Conservation (phyloP, 1,140 invertebrate species). For the Kradibia gibbosae region DNA sequence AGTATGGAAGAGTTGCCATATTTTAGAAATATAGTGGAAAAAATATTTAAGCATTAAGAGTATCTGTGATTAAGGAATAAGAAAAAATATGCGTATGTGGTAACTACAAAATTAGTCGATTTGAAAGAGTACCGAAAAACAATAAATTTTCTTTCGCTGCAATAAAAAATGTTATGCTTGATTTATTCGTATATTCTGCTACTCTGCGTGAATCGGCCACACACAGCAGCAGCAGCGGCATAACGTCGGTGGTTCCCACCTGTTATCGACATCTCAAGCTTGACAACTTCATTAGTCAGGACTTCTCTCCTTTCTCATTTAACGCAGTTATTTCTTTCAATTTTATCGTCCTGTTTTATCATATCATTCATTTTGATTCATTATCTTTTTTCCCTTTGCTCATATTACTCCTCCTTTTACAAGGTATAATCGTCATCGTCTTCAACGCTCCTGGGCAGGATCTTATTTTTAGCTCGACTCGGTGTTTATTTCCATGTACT, state of each 20-base stretch:
- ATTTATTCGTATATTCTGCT: conserved; percentile 13
- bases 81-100: no score
- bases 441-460: conserved; percentile 68
- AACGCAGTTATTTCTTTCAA: conserved; percentile 44
- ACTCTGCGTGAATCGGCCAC: conserved; percentile 70
- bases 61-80: no score
- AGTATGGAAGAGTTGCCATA: no score
- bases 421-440: conserved; percentile 25
- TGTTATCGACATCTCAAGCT: conserved; percentile 68
- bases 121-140: no score
- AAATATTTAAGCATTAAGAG: no score
- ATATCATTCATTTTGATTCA: not conserved
- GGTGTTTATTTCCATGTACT: conserved; percentile 66
- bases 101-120: no score
- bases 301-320: conserved; percentile 46
- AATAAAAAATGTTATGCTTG: conserved; percentile 60
- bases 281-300: conserved; percentile 72
- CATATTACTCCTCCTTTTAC: not conserved
- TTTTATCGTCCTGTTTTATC: no score
- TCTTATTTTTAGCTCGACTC: conserved; percentile 68
- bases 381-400: not conserved
- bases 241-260: conserved; percentile 57
- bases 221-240: conserved; percentile 57
- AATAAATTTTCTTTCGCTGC: no score
- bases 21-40: no score